Conservation (phyloP, 2,888 invertebrate species). For the Notodonta ziczac region DNA sequence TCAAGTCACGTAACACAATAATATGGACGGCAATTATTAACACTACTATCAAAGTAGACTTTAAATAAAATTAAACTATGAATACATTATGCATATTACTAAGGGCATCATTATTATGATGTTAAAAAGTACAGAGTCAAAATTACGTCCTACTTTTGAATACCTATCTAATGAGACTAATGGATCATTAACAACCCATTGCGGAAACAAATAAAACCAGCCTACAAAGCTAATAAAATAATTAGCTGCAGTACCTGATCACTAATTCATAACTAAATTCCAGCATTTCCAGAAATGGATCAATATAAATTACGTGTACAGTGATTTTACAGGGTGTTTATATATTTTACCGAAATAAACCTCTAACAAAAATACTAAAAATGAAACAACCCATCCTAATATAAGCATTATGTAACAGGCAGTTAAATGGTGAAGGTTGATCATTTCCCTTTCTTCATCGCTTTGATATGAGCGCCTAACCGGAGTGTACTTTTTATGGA, state of each 20-base stretch:
- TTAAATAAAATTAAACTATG: no score
- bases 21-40: no score
- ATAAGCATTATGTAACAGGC: slow-evolving; percentile 65
- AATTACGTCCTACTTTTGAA: no score
- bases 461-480: slow-evolving; percentile 9
- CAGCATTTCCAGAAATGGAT: no score
- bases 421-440: slow-evolving; percentile 60
- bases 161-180: no score
- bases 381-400: slow-evolving; percentile 58
- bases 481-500: slow-evolving; percentile 49
- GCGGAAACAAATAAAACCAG: no score
- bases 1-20: no score
- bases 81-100: slow-evolving; percentile 44
- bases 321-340: slow-evolving; percentile 11
- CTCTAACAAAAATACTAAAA: slow-evolving; percentile 56
- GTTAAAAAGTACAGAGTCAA: slow-evolving; percentile 27
- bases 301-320: neutral
- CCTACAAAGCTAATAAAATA: no score
- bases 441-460: slow-evolving; percentile 41
- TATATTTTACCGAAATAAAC: slow-evolving; percentile 40
- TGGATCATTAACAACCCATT: no score
- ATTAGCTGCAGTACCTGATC: no score
- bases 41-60: no score
- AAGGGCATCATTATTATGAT: no score
- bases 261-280: slow-evolving; percentile 8